phyloP scores from a whole-genome alignment of 2,888 invertebrate species.

The Muschampia plurimacula region DNA sequence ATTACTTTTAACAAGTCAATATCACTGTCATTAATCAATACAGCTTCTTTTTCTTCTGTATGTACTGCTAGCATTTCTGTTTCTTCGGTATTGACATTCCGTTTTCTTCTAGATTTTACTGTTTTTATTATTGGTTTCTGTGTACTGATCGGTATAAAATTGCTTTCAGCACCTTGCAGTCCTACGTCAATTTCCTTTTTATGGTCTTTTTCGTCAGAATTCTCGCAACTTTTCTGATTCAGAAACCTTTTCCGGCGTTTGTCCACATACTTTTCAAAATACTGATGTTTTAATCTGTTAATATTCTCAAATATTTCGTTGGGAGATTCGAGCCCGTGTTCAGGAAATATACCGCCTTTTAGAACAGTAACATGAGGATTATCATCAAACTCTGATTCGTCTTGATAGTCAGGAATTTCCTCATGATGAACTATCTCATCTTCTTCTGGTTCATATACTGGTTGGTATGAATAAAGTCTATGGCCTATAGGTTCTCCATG shows the following conservation, averaged over 20 bases:
- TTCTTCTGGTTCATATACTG: constrained; percentile 79
- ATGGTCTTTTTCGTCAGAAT: constrained; percentile 42
- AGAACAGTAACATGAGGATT: constrained; percentile 71
- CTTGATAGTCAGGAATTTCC: constrained; percentile 67
- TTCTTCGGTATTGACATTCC: constrained; percentile 62
- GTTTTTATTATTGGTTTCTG: constrained; percentile 43
- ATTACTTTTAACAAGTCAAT: constrained; percentile 59
- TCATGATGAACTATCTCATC: constrained; percentile 66
- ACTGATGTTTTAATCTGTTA: constrained; percentile 75
- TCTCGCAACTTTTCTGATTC: constrained; percentile 58
- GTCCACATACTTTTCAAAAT: constrained; percentile 77
- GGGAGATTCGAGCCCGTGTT: constrained; percentile 52
- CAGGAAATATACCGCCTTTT: constrained; percentile 75
- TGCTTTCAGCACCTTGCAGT: constrained; percentile 60
- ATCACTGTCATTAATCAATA: constrained; percentile 59
- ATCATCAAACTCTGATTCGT: constrained; percentile 61
- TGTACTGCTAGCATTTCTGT: constrained; percentile 58
- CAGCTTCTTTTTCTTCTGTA: constrained; percentile 52
- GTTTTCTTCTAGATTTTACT: constrained; percentile 61
- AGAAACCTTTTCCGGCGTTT: constrained; percentile 74
- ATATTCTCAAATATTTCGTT: constrained; percentile 63
- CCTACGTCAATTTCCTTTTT: constrained; percentile 63
- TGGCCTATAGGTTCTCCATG: constrained; percentile 82
- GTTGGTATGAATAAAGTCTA: constrained; percentile 77
- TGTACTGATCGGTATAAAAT: constrained; percentile 53